Percentiles rank a stretch among this genome's conserved stretches.
These are phyloP conservation scores for Bhutanitis thaidina DNA, from an alignment of 2,888 invertebrate genomes.

Conservation along the genomic window DNA sequence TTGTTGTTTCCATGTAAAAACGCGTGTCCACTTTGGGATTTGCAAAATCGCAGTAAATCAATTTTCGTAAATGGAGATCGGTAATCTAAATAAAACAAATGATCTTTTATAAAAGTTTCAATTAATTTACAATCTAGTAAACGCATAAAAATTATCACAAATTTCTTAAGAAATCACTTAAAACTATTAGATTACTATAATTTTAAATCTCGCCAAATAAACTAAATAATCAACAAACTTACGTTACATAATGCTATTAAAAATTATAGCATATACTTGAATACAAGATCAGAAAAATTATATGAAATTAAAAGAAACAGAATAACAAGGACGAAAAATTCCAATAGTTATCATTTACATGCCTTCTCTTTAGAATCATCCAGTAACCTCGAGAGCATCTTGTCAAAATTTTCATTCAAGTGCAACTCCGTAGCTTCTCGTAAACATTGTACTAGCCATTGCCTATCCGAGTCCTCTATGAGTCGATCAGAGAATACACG, in stretches of 20 bases:
- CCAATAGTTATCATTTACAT: not conserved
- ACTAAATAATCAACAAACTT: too few species aligned
- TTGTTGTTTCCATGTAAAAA: constrained; percentile 92
- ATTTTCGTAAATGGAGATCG: constrained; percentile 89
- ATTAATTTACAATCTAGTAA: too few species aligned
- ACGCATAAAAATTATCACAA: too few species aligned
- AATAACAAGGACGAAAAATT: too few species aligned
- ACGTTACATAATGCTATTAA: too few species aligned
- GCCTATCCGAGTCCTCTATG: constrained; percentile 89
- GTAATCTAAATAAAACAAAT: constrained; percentile 81
- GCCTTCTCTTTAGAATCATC: constrained; percentile 20
- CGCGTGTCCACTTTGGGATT: constrained; percentile 95
- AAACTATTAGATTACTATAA: too few species aligned
- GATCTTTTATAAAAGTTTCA: too few species aligned
- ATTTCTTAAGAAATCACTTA: too few species aligned
- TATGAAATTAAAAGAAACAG: too few species aligned
- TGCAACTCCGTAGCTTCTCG: constrained; percentile 79
- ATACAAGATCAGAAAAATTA: too few species aligned
- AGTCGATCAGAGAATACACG: constrained; percentile 96
- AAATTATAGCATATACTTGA: too few species aligned
- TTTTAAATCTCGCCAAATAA: too few species aligned
- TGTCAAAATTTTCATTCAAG: constrained; percentile 84
- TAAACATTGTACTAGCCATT: constrained; percentile 88
- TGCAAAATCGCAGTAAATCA: constrained; percentile 96
- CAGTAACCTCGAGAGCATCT: constrained; percentile 84